phyloP scores from a whole-genome alignment of 1,140 invertebrate genomes.

The Ptiloglossa arizonensis region DNA sequence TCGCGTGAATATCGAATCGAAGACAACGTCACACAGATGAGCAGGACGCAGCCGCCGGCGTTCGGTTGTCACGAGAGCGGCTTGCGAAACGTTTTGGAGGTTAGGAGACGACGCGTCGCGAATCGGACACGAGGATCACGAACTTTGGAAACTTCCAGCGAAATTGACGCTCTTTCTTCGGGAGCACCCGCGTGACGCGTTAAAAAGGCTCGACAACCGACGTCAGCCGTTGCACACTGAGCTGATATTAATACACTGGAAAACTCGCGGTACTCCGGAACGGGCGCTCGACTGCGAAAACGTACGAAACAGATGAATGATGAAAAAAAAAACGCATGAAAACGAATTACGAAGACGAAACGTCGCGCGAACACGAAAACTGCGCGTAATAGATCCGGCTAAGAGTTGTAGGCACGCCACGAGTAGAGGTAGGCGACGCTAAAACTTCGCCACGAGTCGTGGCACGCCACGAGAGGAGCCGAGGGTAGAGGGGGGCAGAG shows the following conservation, averaged over 20 bases:
- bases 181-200: background rate
- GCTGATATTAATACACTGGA: slow-evolving; percentile 1
- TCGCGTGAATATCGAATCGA: slow-evolving; percentile 39
- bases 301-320: slow-evolving; percentile 16
- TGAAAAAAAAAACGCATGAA: background rate
- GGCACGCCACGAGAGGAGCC: slow-evolving; percentile 54
- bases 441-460: slow-evolving; percentile 78
- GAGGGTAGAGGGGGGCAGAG: slow-evolving; percentile 47
- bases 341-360: slow-evolving; percentile 29
- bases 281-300: slow-evolving; percentile 6
- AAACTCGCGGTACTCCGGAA: slow-evolving; percentile 2
- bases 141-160: background rate
- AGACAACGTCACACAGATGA: slow-evolving; percentile 36
- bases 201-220: background rate
- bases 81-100: slow-evolving; percentile 51
- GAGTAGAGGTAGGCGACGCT: slow-evolving; percentile 71
- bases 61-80: slow-evolving; percentile 14
- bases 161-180: background rate
- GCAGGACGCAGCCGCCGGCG: slow-evolving; percentile 44
- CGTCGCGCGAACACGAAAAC: slow-evolving; percentile 63
- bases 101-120: slow-evolving; percentile 53
- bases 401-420: slow-evolving; percentile 75
- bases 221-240: background rate
- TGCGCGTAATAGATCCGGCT: slow-evolving; percentile 76
- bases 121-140: slow-evolving; percentile 46